Conservation (phyloP, 2,113 vertebrate species). For the Eretmochelys imbricata region DNA sequence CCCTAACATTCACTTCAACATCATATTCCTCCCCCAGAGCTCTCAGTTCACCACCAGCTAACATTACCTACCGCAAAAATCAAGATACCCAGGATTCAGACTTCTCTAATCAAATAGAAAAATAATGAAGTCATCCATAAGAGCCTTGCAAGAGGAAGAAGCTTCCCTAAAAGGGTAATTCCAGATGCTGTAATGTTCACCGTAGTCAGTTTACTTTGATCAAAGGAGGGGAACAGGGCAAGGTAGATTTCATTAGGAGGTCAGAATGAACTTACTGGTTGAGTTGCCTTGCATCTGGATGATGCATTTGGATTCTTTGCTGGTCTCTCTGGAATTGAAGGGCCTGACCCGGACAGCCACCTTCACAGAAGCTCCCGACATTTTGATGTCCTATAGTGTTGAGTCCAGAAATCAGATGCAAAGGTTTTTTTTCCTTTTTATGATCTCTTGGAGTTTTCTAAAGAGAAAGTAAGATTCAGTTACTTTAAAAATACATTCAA, state of each 20-base stretch:
- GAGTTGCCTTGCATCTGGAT: constrained; percentile 99
- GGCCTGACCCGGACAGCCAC: constrained; percentile 96
- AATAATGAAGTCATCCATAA: background rate
- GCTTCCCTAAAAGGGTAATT: background rate
- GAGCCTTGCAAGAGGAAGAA: background rate
- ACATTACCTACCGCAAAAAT: background rate
- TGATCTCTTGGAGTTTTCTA: constrained; percentile 42
- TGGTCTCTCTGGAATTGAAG: constrained; percentile 94
- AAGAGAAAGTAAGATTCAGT: background rate
- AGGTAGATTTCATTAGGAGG: background rate
- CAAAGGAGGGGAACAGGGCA: background rate
- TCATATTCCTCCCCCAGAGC: background rate
- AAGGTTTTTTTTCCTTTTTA: background rate
- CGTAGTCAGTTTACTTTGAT: background rate
- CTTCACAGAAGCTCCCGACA: constrained; percentile 99
- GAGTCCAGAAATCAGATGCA: constrained; percentile 3
- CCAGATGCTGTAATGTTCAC: background rate
- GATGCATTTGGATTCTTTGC: constrained; percentile 99
- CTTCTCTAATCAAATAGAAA: background rate
- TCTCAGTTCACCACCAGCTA: background rate
- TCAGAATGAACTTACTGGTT: constrained; percentile 90
- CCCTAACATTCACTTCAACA: background rate
- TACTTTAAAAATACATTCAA: background rate
- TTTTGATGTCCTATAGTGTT: constrained; percentile 63
- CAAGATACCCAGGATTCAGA: background rate